Base-by-base conservation (phyloP, 2,888 invertebrate species). In the Agonopterix arenella region DNA sequence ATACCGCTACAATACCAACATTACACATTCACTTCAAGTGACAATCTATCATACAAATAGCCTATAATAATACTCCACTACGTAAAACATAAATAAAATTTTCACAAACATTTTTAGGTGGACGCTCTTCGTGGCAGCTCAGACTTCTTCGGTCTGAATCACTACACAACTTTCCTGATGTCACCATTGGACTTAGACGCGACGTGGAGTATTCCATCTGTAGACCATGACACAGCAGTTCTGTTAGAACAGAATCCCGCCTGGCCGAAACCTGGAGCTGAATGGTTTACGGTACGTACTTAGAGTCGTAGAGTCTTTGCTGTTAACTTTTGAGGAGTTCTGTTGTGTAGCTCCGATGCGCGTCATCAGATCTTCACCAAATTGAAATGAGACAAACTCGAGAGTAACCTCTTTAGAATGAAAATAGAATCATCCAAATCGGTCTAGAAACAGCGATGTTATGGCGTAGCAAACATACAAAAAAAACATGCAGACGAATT, bases 91-190 rank as follows among this genome's bases (percentile, higher is more conserved):
- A 4, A 44, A 13, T 44, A 1, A 1, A 11, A 44, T 45, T 8
- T 10, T 45, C 28, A 16, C 36, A 45, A 28, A 50, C 5, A n/a
- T 40, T 71, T 67, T 48, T 59, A 88, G 92, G 80, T 64, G 57
- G 63, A 63, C 36, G 61, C 68, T 55, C 38, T 88, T 10, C 70
- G 66, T 45, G 86, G 85, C 5, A 83, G 90, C 46, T 80, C 90
- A 1, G 92, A 93, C 61, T 92, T 92, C 68, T 84, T 92, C 45
- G 92, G 91, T 0, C 61, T 92, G 13, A 92, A 93, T 60, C 90
- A 91, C 59, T 93, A 93, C 63, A 89, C 91, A 0, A 78, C 86
- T 0, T 78, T 61, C 49, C 47, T 84, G 18, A 80, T 80, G 66
- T 85, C 85, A 0, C 80, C 83, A 10, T 79, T 80, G 1, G 48